These are phyloP conservation scores for Argyresthia goedartella DNA, from an alignment of 2,888 invertebrate genomes.

Conservation along the genomic window DNA sequence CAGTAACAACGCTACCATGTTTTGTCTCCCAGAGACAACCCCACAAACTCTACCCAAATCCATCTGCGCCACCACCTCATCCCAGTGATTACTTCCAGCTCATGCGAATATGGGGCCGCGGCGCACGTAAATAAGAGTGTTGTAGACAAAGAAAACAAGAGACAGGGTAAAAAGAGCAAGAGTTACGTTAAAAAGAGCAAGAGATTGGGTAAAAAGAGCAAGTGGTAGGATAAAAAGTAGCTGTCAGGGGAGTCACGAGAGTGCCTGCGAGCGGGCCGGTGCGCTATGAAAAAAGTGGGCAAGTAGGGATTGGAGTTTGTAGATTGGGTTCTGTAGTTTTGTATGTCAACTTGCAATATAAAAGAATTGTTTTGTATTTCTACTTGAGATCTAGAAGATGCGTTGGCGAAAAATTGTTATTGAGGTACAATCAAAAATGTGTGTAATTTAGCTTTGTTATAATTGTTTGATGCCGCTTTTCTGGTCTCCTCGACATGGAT, in stretches of 20 bases:
- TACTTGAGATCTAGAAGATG: too few relatives aligned
- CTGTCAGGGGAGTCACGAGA: constrained; percentile 64
- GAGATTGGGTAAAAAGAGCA: constrained; percentile 9
- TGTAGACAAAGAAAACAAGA: constrained; percentile 54
- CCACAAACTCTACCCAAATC: constrained; percentile 11
- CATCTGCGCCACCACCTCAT: constrained; percentile 16
- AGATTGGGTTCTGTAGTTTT: too few relatives aligned
- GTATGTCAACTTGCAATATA: too few relatives aligned
- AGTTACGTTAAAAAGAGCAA: constrained; percentile 17
- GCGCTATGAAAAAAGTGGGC: constrained; percentile 41
- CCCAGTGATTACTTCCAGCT: constrained; percentile 19
- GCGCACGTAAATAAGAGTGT: constrained; percentile 54
- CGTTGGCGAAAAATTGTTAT: too few relatives aligned
- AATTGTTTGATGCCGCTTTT: too few relatives aligned
- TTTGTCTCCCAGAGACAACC: not conserved
- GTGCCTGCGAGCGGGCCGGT: constrained; percentile 17
- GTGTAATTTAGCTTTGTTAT: too few relatives aligned
- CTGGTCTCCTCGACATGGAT: too few relatives aligned
- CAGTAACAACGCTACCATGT: too few relatives aligned
- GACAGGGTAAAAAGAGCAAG: constrained; percentile 45
- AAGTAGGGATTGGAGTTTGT: too few relatives aligned
- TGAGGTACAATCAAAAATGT: too few relatives aligned
- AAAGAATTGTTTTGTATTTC: too few relatives aligned
- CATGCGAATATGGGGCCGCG: constrained; percentile 29
- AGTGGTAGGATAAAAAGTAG: constrained; percentile 52